Conservation (phyloP, 2,113 vertebrate genomes). For the Pelodiscus sinensis region DNA sequence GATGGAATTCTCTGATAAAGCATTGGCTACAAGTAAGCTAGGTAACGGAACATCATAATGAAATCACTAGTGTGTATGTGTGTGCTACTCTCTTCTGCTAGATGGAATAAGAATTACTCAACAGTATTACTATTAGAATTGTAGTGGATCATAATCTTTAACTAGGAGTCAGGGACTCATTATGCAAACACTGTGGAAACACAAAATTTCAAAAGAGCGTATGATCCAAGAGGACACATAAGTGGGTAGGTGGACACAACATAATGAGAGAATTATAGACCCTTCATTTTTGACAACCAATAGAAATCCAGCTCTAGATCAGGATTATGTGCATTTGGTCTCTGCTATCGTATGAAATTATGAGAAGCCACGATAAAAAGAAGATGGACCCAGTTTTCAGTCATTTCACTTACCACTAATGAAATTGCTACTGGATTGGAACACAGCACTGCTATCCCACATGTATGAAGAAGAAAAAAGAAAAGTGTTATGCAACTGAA, state of each 20-base stretch:
- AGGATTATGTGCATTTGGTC: not conserved
- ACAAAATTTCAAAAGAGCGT: not conserved
- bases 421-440: not conserved
- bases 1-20: not conserved
- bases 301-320: not conserved
- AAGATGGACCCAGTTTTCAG: not conserved
- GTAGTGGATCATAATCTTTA: not conserved
- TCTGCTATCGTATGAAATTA: not conserved
- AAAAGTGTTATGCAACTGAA: not conserved
- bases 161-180: fast-evolving
- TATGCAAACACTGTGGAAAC: not conserved
- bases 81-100: not conserved
- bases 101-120: not conserved
- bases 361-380: not conserved
- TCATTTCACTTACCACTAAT: not conserved
- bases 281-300: not conserved
- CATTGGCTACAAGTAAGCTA: not conserved
- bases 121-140: not conserved
- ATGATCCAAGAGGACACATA: not conserved
- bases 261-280: fast-evolving
- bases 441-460: not conserved
- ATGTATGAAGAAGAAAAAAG: not conserved
- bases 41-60: not conserved
- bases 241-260: not conserved
- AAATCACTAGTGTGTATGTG: not conserved